Base-by-base conservation (phyloP, 2,797 vertebrate species). In the Balearica regulorum region DNA sequence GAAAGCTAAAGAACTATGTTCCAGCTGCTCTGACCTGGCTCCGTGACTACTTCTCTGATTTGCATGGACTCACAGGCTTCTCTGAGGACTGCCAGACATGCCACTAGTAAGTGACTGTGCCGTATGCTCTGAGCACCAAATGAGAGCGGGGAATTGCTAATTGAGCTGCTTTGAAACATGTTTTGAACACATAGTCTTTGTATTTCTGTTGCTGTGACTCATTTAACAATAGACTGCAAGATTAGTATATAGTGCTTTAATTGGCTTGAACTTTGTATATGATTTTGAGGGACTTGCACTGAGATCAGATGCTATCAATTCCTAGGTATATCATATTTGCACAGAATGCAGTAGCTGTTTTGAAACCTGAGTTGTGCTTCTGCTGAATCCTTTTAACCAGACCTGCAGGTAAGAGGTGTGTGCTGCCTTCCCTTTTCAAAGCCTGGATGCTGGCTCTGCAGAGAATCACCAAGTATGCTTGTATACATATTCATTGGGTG, bases 401-500 rank as follows among this genome's bases (percentile, higher is more conserved):
- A 73, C 31, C 26, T 17, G 41, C 55, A 70, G 76, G 39, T 60
- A 18, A 31, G 31, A 33, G 24, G 35, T 3, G 11, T 29, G 31
- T 35, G 41, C 10, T 62, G 91, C 76, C n/a, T 51, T 54, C 72
- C 35, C 21, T 24, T 35, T n/a, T n/a, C 44, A 29, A 41, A 79
- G 61, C 35, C 41, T 51, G 28, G 48, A 10, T 1, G 1, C 31
- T 72, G 37, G 7, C 86, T 66, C 41, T 6, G 6, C 19, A n/a
- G 64, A 51, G 83, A 43, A 41, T 39, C 20, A 2, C 57, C 16
- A 39, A 18, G 14, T 13, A 3, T 14, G 35, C 24, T 16, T 41
- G 33, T 10, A 4, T 60, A 24, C 8, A 2, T 7, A 3, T 5
- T 41, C 51, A 35, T 64, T 1, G 3, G 5, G n/a, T 46, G 10